Conservation (phyloP, 2,797 vertebrate genomes). For the Hypotaenidia okinawae region DNA sequence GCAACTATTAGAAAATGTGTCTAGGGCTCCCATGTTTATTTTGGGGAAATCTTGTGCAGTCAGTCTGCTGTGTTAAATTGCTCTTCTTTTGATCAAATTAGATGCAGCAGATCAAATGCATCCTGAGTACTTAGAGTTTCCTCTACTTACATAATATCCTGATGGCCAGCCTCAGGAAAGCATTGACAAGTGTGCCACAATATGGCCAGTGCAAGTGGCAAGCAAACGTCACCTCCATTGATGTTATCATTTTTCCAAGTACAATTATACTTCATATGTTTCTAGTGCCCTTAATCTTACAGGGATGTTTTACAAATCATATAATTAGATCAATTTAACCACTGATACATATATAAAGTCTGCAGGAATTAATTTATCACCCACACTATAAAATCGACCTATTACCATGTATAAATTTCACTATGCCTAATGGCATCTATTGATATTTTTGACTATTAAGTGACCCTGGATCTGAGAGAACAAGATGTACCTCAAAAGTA, state of each 20-base stretch:
- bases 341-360: background rate
- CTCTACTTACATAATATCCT: background rate
- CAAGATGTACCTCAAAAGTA: background rate
- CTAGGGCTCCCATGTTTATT: background rate
- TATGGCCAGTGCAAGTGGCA: background rate
- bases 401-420: background rate
- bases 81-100: background rate
- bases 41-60: background rate
- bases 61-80: background rate
- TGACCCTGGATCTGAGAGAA: background rate
- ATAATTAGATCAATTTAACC: background rate
- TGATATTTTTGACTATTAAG: background rate
- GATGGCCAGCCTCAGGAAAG: background rate
- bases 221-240: background rate
- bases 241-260: background rate
- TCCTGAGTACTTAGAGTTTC: background rate
- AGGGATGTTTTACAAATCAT: background rate
- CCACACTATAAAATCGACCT: background rate
- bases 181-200: background rate
- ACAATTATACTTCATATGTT: background rate
- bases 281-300: background rate
- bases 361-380: background rate
- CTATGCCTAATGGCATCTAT: background rate
- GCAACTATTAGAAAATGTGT: background rate
- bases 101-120: background rate